phyloP scores from a whole-genome alignment of 2,113 vertebrate genomes.

The Balaeniceps rex region DNA sequence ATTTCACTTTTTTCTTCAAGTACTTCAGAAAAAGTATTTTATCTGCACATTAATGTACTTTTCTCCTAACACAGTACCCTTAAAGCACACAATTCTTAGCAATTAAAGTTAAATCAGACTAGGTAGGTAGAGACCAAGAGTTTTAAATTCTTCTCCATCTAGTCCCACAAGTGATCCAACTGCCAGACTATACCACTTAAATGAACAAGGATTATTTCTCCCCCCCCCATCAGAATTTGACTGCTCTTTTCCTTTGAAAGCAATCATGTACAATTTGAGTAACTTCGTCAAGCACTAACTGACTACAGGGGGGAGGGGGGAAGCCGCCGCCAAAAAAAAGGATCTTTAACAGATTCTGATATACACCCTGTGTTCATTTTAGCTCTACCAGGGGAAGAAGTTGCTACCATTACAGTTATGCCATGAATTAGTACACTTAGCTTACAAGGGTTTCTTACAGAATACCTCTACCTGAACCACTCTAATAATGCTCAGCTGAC shows the following conservation, averaged over 20 bases:
- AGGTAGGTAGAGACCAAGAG: neutral
- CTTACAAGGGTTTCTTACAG: neutral
- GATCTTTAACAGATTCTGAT: neutral
- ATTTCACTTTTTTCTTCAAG: neutral
- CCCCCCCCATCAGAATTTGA: neutral
- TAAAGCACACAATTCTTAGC: neutral
- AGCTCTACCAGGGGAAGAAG: neutral
- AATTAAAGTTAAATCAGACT: neutral
- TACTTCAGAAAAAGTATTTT: neutral
- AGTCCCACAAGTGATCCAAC: neutral
- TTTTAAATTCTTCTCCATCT: neutral
- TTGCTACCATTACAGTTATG: neutral
- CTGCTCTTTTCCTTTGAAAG: neutral
- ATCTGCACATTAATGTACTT: neutral
- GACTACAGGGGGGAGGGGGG: too few species aligned
- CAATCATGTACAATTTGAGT: neutral
- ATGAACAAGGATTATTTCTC: neutral
- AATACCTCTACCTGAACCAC: neutral
- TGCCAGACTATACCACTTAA: neutral
- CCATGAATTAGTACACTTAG: neutral
- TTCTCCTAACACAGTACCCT: neutral
- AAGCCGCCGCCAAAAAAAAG: neutral
- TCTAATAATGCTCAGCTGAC: neutral
- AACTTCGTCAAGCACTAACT: neutral
- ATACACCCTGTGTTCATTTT: fast-evolving